Conservation (phyloP, 2,113 vertebrate species). For the Sturnira hondurensis region DNA sequence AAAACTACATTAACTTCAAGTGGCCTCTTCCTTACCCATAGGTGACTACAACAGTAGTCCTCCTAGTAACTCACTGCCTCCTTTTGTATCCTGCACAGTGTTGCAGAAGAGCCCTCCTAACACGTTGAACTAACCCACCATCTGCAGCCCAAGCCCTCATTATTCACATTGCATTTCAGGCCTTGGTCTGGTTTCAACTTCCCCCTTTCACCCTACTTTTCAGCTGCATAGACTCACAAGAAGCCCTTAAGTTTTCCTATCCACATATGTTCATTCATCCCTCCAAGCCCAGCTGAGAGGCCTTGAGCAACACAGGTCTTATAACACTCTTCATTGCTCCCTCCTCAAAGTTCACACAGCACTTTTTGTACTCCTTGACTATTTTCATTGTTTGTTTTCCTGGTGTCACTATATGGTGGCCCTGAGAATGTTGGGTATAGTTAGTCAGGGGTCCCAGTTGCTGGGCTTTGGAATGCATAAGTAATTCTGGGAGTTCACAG, state of each 20-base stretch:
- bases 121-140: accelerated
- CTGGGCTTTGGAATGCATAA: not conserved
- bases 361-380: not conserved
- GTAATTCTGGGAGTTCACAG: not conserved
- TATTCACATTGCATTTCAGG: not conserved
- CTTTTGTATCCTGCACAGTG: not conserved
- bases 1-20: not conserved
- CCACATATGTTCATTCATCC: not conserved
- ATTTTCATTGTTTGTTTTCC: not conserved
- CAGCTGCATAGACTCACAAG: not conserved
- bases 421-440: not conserved
- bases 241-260: not conserved
- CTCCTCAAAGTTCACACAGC: not conserved
- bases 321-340: not conserved
- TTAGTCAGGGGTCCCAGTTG: not conserved
- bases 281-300: not conserved
- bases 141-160: not conserved
- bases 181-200: not conserved
- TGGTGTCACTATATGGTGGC: not conserved
- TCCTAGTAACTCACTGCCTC: not conserved
- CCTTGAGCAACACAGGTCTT: not conserved
- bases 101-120: not conserved
- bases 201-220: not conserved
- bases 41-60: too few species aligned
- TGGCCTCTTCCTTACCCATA: accelerated